phyloP scores from a whole-genome alignment of 2,888 invertebrate genomes.

The Neoaliturus tenellus region DNA sequence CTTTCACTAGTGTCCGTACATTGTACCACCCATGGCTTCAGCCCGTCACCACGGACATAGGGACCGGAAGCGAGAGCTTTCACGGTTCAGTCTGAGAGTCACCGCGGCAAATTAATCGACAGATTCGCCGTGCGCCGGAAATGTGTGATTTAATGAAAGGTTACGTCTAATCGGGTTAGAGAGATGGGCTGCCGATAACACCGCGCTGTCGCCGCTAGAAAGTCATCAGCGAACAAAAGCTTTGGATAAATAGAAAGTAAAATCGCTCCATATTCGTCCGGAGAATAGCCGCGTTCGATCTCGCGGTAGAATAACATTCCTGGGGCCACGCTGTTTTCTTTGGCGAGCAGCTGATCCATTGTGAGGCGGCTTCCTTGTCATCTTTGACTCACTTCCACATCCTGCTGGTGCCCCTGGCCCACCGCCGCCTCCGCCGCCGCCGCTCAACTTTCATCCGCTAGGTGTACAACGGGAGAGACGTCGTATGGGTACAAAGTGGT shows the following conservation, averaged over 20 bases:
- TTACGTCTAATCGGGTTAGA: conserved; percentile 47
- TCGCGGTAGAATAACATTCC: conserved; percentile 54
- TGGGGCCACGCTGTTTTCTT: conserved; percentile 46
- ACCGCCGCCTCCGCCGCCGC: too few species aligned
- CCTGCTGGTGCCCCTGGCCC: neutral
- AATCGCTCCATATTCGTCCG: conserved; percentile 54
- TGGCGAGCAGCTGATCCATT: conserved; percentile 44
- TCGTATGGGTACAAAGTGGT: too few species aligned
- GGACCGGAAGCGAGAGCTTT: conserved; percentile 33
- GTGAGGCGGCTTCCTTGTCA: conserved; percentile 24
- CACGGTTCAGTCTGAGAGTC: conserved; percentile 14
- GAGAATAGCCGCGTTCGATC: conserved; percentile 53
- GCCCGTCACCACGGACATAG: too few species aligned
- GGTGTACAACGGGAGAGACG: too few species aligned
- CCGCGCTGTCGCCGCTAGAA: conserved; percentile 27
- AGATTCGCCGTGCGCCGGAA: conserved; percentile 22
- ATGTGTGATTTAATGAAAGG: conserved; percentile 54
- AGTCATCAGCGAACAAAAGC: conserved; percentile 52
- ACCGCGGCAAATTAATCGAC: conserved; percentile 46
- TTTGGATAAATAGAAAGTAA: conserved; percentile 56
- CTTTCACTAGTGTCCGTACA: too few species aligned
- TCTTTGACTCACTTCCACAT: conserved; percentile 36
- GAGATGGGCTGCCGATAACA: conserved; percentile 48
- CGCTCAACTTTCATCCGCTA: too few species aligned
- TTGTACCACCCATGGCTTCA: too few species aligned